Conservation (phyloP, 2,113 vertebrate species). For the Numenius arquata region DNA sequence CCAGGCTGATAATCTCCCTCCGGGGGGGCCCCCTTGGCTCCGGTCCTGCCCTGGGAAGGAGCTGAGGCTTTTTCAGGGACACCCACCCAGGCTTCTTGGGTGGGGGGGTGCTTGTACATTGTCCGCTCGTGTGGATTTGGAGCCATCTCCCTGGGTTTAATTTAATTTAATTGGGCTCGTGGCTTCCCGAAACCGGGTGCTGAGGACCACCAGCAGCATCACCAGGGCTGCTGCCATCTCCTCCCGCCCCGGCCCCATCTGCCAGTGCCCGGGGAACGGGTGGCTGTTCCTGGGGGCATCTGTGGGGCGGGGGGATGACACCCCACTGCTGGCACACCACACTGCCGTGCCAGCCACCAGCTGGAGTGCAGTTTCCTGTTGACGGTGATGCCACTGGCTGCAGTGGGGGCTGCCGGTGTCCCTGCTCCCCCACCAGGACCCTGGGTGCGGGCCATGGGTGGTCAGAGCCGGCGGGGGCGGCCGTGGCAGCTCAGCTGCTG, state of each 20-base stretch:
- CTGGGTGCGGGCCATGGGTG: not conserved
- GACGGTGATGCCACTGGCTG: not conserved
- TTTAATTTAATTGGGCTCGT: not conserved
- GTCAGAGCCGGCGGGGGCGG: accelerated
- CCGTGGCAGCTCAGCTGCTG: not conserved
- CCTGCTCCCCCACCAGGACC: not conserved
- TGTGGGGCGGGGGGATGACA: accelerated
- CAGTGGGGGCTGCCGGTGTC: not conserved
- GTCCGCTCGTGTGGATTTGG: not conserved
- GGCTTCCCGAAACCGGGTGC: not conserved
- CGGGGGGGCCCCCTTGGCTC: not conserved
- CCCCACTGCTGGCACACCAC: accelerated
- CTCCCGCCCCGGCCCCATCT: not conserved
- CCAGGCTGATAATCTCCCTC: not conserved
- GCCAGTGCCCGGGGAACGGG: accelerated
- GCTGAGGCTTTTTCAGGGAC: not conserved
- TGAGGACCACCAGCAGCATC: not conserved
- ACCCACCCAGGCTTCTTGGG: not conserved
- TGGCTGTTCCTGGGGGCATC: not conserved
- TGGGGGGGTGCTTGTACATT: not conserved
- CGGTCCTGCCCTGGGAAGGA: not conserved
- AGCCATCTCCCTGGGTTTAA: not conserved
- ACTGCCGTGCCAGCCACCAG: accelerated
- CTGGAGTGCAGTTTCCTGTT: not conserved
- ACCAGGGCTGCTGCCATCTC: not conserved